These are phyloP conservation scores for Datnioides undecimradiatus DNA, from an alignment of 2,113 vertebrate species.

Conservation along the genomic window DNA sequence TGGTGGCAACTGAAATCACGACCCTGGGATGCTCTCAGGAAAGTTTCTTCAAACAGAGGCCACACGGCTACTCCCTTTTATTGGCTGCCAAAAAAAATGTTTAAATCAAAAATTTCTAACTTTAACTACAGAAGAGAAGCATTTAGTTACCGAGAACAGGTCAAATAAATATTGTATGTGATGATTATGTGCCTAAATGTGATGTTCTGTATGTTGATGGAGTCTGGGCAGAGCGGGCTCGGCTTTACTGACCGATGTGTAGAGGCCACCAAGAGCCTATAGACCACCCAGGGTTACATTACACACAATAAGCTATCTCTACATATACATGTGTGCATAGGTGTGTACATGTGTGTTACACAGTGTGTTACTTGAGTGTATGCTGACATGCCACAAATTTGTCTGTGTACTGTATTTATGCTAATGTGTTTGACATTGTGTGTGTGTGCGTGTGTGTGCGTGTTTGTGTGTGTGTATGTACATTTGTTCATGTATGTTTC, in stretches of 20 bases:
- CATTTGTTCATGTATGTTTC: conserved; percentile 33
- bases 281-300: conserved; percentile 69
- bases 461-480: conserved; percentile 28
- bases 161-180: conserved; percentile 1
- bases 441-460: conserved; percentile 28
- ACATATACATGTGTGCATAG: conserved; percentile 6
- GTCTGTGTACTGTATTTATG: conserved; percentile 17
- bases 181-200: conserved; percentile 52
- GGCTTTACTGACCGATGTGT: conserved; percentile 36
- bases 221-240: conserved; percentile 15
- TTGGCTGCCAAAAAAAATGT: neutral
- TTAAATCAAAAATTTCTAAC: conserved; percentile 23
- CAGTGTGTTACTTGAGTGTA: neutral
- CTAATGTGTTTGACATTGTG: conserved; percentile 16
- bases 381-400: conserved; percentile 8
- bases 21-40: neutral
- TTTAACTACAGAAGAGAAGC: neutral
- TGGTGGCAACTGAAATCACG: conserved; percentile 1
- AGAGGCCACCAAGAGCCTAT: conserved; percentile 45
- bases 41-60: neutral
- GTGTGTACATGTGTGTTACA: neutral
- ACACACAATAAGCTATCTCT: conserved; percentile 27
- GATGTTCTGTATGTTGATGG: conserved; percentile 15
- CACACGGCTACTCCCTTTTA: conserved; percentile 8
- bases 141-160: conserved; percentile 35